These are phyloP conservation scores for Trachops cirrhosus DNA, from an alignment of 2,797 vertebrate genomes.

Conservation along the genomic window DNA sequence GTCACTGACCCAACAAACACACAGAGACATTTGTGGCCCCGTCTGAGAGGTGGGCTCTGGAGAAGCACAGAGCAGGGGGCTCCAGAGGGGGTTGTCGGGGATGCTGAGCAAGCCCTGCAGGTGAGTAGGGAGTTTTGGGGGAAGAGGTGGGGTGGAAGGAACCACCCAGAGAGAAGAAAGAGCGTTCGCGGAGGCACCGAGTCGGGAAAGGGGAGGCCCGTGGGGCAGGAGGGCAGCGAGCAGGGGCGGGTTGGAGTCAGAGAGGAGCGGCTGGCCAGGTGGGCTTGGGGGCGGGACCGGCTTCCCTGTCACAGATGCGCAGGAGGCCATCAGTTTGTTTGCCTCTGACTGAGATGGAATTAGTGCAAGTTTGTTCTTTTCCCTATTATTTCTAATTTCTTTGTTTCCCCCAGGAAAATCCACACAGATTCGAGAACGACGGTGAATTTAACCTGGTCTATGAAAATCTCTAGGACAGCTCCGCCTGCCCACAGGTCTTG, in stretches of 20 bases:
- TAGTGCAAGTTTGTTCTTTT: not conserved
- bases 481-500: accelerated
- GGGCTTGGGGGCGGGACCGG: not conserved
- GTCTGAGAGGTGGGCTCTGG: not conserved
- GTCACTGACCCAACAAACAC: not conserved
- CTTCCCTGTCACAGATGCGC: not conserved
- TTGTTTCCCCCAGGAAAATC: constrained; percentile 52
- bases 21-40: not conserved
- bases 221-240: not conserved
- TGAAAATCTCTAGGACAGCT: constrained; percentile 79
- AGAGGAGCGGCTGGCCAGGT: not conserved
- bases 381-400: not conserved
- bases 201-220: not conserved
- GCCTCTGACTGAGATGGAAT: not conserved
- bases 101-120: not conserved
- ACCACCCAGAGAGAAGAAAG: not conserved
- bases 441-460: constrained; percentile 75
- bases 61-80: not conserved
- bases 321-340: not conserved
- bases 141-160: too few species aligned
- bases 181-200: not conserved
- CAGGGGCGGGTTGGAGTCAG: accelerated
- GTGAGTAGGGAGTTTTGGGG: not conserved
- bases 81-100: not conserved
- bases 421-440: constrained; percentile 1